phyloP scores from a whole-genome alignment of 2,888 invertebrate genomes.

The Sarcophaga rosellei region DNA sequence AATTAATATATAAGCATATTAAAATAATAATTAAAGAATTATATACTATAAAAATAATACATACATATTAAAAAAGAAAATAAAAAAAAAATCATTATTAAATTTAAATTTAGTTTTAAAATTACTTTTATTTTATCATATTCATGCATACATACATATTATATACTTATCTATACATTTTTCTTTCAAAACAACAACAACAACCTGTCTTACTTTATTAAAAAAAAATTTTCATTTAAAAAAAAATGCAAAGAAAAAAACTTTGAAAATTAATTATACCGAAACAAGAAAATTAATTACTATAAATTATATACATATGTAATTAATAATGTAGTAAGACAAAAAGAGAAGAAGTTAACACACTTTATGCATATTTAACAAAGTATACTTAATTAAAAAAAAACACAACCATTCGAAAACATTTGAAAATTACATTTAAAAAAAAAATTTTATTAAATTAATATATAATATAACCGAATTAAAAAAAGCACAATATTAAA shows the following conservation, averaged over 20 bases:
- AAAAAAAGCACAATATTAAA: constrained; percentile 50
- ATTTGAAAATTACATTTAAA: constrained; percentile 23
- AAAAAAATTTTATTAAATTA: constrained; percentile 26
- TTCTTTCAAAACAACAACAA: constrained; percentile 3
- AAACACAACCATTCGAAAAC: constrained; percentile 24
- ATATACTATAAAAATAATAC: constrained; percentile 58
- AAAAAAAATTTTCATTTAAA: constrained; percentile 8
- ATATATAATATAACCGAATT: constrained; percentile 7
- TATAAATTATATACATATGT: constrained; percentile 8
- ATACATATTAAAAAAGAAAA: constrained; percentile 21
- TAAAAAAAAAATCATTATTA: constrained; percentile 6
- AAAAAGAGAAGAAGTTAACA: constrained; percentile 70
- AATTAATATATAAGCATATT: constrained; percentile 60
- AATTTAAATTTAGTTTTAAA: constrained; percentile 43
- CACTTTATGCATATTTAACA: constrained; percentile 73
- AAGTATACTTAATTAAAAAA: constrained; percentile 66
- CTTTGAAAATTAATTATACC: constrained; percentile 35
- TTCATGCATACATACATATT: not conserved
- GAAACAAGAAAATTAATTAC: not conserved
- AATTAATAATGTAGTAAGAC: constrained; percentile 71
- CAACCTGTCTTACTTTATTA: constrained; percentile 27
- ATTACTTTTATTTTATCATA: constrained; percentile 47
- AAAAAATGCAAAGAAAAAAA: not conserved
- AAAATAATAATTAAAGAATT: constrained; percentile 54
- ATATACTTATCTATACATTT: constrained; percentile 16